Base-by-base conservation (phyloP, 2,797 vertebrate genomes). In the Eremophila alpestris region DNA sequence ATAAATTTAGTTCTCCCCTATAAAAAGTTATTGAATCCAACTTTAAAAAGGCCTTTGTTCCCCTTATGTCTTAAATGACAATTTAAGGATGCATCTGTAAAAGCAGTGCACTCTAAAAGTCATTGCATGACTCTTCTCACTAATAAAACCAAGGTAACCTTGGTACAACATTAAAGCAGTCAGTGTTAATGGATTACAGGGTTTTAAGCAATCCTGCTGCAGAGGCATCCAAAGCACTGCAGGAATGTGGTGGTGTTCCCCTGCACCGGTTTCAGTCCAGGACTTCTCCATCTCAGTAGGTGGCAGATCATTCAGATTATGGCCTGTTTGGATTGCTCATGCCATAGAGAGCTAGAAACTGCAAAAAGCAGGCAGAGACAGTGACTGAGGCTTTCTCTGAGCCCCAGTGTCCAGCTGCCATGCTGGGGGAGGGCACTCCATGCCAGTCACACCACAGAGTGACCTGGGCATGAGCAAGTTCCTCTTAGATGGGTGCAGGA, bases 201-300 rank as follows among this genome's bases (percentile, higher is more conserved):
- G 43, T 49, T 43, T 65, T 41, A 64, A 78, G 36, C 40, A 65
- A 13, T 51, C 27, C 29, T 64, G 74, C 64, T 78, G 69, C 67
- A 92, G 59, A 92, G 81, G 94, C 81, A 93, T 84, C 67, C 89
- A 26, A 92, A 93, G 90, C 94, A 84, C 80, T 94, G 70, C 80
- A 90, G 77, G 92, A 96, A 96, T 79, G 92, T 1, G 1, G 21
- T 36, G 70, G 48, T 22, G 43, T 3, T 82, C 32, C 38, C 40
- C 5, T 1, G 34, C n/a, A n/a, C 2, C 3, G 0, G 46, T 24
- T 54, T 77, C 1, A 0, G 17, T 14, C 51, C 36, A 51, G 69
- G 58, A 58, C 38, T 69, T 58, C 34, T 62, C 77, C 43, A 2
- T 27, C 70, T 56, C 90, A 73, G 46, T 2, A 83, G 52, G 80